Percentiles rank a stretch among this genome's conserved stretches.
phyloP scores from a whole-genome alignment of 1,140 invertebrate genomes.

The Harpegnathos saltator region DNA sequence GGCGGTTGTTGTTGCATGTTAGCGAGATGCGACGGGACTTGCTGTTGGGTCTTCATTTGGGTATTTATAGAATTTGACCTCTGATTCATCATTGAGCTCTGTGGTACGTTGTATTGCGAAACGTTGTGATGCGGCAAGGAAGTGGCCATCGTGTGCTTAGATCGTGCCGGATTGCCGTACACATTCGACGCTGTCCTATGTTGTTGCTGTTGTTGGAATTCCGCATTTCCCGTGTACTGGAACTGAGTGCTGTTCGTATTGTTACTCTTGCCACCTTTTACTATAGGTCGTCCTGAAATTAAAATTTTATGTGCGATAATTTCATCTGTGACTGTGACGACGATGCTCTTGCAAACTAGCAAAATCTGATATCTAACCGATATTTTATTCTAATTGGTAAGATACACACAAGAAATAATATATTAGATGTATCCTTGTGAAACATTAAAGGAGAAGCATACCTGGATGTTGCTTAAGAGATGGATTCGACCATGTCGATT shows the following conservation, averaged over 20 bases:
- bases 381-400: conserved; percentile 7
- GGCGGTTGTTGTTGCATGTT: conserved; percentile 73
- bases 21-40: conserved; percentile 81
- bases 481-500: conserved; percentile 78
- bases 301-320: neutral
- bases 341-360: neutral
- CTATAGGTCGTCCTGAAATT: conserved; percentile 86
- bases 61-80: conserved; percentile 82
- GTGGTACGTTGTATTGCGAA: conserved; percentile 79
- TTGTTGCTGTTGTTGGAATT: conserved; percentile 76
- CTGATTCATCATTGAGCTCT: conserved; percentile 81
- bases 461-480: conserved; percentile 83
- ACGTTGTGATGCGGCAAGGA: conserved; percentile 81
- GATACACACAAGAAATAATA: neutral
- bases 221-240: conserved; percentile 78
- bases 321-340: neutral
- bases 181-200: conserved; percentile 81
- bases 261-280: conserved; percentile 83
- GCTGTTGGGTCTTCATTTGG: conserved; percentile 82
- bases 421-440: neutral
- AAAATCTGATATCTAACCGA: neutral
- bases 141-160: conserved; percentile 81
- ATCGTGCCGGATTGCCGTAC: conserved; percentile 79
- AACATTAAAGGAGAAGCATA: conserved; percentile 63
- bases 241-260: conserved; percentile 70